phyloP scores from a whole-genome alignment of 2,888 invertebrate genomes.

The Palloptera scutellata region DNA sequence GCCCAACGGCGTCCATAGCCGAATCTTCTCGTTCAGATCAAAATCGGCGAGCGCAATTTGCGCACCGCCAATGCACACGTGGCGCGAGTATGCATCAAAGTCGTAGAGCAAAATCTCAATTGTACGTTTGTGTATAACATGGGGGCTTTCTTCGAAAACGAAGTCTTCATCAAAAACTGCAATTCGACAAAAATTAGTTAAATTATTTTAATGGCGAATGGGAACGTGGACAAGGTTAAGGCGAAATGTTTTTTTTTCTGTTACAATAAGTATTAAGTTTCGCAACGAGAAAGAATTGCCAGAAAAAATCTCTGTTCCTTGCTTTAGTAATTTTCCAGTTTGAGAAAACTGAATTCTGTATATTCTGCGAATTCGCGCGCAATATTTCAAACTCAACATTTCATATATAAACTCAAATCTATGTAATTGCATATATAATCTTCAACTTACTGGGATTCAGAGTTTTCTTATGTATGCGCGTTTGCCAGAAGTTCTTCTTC shows the following conservation, averaged over 20 bases:
- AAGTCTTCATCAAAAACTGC: slow-evolving; percentile 75
- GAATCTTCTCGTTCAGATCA: slow-evolving; percentile 68
- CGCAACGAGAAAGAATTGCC: too few relatives aligned
- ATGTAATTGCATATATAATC: too few relatives aligned
- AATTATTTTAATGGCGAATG: not conserved
- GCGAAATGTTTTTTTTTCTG: not conserved
- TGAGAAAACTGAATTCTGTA: too few relatives aligned
- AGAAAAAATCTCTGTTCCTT: too few relatives aligned
- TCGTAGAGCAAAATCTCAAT: slow-evolving; percentile 72
- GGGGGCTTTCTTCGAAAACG: slow-evolving; percentile 71
- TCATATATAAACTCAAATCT: too few relatives aligned
- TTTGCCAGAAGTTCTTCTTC: slow-evolving; percentile 71
- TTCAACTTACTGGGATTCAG: slow-evolving; percentile 68
- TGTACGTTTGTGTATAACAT: slow-evolving; percentile 66
- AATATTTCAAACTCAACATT: too few relatives aligned
- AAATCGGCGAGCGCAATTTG: slow-evolving; percentile 68
- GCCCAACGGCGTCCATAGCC: slow-evolving; percentile 68
- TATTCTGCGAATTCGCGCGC: too few relatives aligned
- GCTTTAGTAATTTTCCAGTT: too few relatives aligned
- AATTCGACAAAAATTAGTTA: slow-evolving; percentile 22
- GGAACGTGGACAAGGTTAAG: slow-evolving; percentile 10
- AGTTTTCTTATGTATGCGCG: slow-evolving; percentile 71
- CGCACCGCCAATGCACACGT: slow-evolving; percentile 72
- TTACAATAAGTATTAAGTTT: not conserved
- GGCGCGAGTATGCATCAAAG: slow-evolving; percentile 72